Percentiles rank a stretch among this genome's conserved stretches.
Evolutionary conservation across 2,113 vertebrate species (phyloP).

Genomic region (Arvicanthis niloticus): DNA sequence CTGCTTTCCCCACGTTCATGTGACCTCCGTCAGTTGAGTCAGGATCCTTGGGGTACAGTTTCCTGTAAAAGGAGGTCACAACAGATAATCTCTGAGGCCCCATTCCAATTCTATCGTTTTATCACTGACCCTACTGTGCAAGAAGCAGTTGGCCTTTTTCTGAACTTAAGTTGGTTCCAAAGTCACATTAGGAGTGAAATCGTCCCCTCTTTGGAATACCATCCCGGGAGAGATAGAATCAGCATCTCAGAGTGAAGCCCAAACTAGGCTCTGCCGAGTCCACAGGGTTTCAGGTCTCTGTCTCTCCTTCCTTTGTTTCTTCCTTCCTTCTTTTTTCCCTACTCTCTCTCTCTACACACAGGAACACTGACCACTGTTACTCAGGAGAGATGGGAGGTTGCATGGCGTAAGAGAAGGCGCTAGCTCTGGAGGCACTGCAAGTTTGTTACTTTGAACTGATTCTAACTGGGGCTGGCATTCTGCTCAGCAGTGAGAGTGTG

Average conservation of each 20-base stretch:
- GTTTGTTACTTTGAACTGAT: conserved; percentile 49
- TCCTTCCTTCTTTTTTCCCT: not conserved
- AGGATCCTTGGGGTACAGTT: conserved; percentile 44
- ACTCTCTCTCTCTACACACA: not conserved
- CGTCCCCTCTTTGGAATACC: conserved; percentile 62
- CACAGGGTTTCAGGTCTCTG: not conserved
- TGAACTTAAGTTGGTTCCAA: conserved; percentile 74
- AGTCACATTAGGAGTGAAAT: conserved; percentile 69
- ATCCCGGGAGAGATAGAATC: conserved; percentile 42
- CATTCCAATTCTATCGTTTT: conserved; percentile 68
- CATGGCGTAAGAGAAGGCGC: not conserved
- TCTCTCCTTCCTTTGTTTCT: not conserved
- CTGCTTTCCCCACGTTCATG: not conserved
- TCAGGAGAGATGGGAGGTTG: not conserved
- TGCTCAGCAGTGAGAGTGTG: not conserved
- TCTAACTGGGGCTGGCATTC: not conserved
- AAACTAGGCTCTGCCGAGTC: conserved; percentile 30
- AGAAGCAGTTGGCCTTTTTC: conserved; percentile 38
- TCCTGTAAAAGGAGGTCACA: conserved; percentile 70
- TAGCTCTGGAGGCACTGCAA: not conserved
- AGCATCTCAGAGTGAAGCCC: conserved; percentile 43
- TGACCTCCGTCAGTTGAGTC: conserved; percentile 50
- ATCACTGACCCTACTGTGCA: conserved; percentile 69
- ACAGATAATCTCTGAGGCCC: conserved; percentile 53
- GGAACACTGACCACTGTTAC: not conserved